Base-by-base conservation (phyloP, 2,797 vertebrate species). In the Paguma larvata region DNA sequence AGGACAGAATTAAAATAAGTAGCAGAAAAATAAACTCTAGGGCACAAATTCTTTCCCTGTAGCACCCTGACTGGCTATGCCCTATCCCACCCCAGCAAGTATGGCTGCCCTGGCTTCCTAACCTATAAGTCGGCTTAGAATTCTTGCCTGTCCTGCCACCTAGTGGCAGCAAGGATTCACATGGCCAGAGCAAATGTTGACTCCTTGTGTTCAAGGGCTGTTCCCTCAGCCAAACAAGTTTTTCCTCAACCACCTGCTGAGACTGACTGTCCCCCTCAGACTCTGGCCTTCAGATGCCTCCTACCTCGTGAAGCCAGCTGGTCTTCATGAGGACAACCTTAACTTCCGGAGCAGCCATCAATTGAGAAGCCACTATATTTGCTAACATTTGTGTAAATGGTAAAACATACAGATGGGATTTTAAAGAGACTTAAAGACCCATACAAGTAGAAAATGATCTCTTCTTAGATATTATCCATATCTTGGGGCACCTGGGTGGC, bases 61-160 rank as follows among this genome's bases (percentile, higher is more conserved):
- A 32, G 48, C 3, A 73, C 44, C 65, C 34, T 65, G n/a, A 48
- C 21, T 38, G 15, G 19, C 46, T 53, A 70, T 6, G 1, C 5
- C 48, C 10, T n/a, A 21, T 65, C 70, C 44, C 6, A 48, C 3
- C 30, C 14, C 12, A 23, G 15, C 38, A 80, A 51, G 38, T 34
- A 32, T 18, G 30, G 30, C 38, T 82, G n/a, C 44, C 3, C 13
- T 6, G 8, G 12, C 44, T 72, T 25, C 80, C 72, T 14, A 23
- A 53, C 12, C n/a, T 53, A 27, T 2, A 34, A 13, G 14, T n/a
- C 30, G 1, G 46, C 48, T 63, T 41, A 38, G 18, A 65, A 67
- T 30, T 77, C 62, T 70, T 75, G 68, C 53, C 83, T 85, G 73
- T 78, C 79, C 75, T 84, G 94, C 92, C 94, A 72, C 75, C 95